Percentiles rank a stretch among this genome's conserved stretches.
Conservation (phyloP, 2,888 invertebrate genomes). For the Chirona hameri region DNA sequence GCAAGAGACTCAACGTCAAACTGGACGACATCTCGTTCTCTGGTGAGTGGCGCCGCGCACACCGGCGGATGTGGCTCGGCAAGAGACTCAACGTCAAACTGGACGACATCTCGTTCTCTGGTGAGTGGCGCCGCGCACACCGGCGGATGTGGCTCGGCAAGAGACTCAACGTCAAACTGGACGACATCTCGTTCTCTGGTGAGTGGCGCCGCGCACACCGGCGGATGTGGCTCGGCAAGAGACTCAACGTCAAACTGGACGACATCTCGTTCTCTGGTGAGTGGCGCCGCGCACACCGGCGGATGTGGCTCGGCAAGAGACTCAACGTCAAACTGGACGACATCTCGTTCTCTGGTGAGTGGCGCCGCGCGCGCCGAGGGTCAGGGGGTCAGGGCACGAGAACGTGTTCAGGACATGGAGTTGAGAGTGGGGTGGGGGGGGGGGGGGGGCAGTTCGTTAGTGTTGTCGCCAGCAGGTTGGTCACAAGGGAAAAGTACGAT, state of each 20-base stretch:
- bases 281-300: background rate
- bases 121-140: background rate
- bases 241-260: slow-evolving; percentile 3
- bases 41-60: background rate
- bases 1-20: background rate
- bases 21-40: slow-evolving; percentile 12
- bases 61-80: slow-evolving; percentile 13
- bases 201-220: background rate
- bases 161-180: background rate
- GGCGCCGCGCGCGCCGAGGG: no score
- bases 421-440: background rate
- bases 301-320: background rate
- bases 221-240: background rate
- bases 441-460: no score
- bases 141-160: slow-evolving; percentile 1
- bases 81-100: background rate
- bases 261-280: slow-evolving; percentile 12
- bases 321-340: slow-evolving; percentile 13
- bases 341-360: slow-evolving; percentile 8
- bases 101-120: slow-evolving; percentile 5
- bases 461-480: no score
- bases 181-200: slow-evolving; percentile 8
- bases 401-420: no score
- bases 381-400: no score
- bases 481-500: no score